These are phyloP conservation scores for Silurus asotus DNA, from an alignment of 2,113 vertebrate species.

Conservation along the genomic window DNA sequence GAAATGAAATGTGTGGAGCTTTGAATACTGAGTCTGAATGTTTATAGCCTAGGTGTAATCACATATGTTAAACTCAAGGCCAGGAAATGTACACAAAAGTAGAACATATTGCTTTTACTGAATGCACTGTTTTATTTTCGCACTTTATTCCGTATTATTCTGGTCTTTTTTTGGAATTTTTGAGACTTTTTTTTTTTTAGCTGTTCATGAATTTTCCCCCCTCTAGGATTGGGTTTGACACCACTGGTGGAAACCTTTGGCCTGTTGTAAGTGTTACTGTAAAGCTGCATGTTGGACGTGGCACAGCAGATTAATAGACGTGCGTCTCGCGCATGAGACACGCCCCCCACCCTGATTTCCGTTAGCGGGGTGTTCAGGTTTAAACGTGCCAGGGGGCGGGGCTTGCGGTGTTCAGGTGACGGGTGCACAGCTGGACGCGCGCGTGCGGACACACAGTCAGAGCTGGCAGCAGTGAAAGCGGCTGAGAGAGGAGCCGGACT, in stretches of 20 bases:
- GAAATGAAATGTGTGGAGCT: not conserved
- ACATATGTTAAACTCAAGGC: too few relatives aligned
- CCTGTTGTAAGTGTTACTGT: not conserved
- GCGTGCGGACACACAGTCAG: not conserved
- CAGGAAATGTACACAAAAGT: too few relatives aligned
- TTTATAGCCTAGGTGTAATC: not conserved
- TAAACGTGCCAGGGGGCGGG: not conserved
- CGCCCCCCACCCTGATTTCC: not conserved
- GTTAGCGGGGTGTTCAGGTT: not conserved
- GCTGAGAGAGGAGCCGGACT: not conserved
- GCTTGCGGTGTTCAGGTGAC: conserved; percentile 17
- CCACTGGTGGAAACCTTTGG: too few relatives aligned
- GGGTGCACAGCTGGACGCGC: not conserved
- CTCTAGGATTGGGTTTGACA: too few relatives aligned
- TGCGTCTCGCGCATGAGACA: not conserved
- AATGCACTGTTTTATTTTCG: too few relatives aligned
- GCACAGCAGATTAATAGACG: not conserved
- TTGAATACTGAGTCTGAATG: not conserved
- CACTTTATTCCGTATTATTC: too few relatives aligned
- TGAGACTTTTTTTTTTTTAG: too few relatives aligned
- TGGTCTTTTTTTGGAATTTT: too few relatives aligned
- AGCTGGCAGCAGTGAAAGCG: not conserved
- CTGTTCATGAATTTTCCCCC: too few relatives aligned
- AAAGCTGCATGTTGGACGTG: not conserved
- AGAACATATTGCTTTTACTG: too few relatives aligned